Conservation (phyloP, 2,113 vertebrate species). For the western clawed frog (Xenopus tropicalis) region UCB_Xtro_10.0 CM004450.2:144117501-144118000, state of each 20-base stretch:
- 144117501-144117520: slow-evolving; percentile 94
- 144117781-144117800: slow-evolving; percentile 9
- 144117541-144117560: slow-evolving; percentile 97
- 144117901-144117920: too few relatives aligned
- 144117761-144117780: slow-evolving; percentile 26
- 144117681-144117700: too few relatives aligned
- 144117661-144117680: not conserved
- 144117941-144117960: too few relatives aligned
- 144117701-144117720: slow-evolving; percentile 55
- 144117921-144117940: too few relatives aligned
- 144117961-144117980: too few relatives aligned
- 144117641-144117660: slow-evolving; percentile 12
- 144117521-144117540: slow-evolving; percentile 97
- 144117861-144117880: too few relatives aligned
- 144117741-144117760: not conserved
- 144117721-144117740: slow-evolving; percentile 63
- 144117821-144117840: too few relatives aligned
- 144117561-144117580: slow-evolving; percentile 93
- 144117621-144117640: not conserved
- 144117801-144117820: too few relatives aligned
- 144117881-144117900: too few relatives aligned
- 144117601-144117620: slow-evolving; percentile 79
- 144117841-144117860: slow-evolving; percentile 7
- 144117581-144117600: slow-evolving; percentile 95
- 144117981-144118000: too few relatives aligned